A percentile compares a stretch with the other conserved stretches of the same genome.
These are phyloP conservation scores for Heteropelma amictum DNA, from an alignment of 2,888 invertebrate species.

Conservation along the genomic window DNA sequence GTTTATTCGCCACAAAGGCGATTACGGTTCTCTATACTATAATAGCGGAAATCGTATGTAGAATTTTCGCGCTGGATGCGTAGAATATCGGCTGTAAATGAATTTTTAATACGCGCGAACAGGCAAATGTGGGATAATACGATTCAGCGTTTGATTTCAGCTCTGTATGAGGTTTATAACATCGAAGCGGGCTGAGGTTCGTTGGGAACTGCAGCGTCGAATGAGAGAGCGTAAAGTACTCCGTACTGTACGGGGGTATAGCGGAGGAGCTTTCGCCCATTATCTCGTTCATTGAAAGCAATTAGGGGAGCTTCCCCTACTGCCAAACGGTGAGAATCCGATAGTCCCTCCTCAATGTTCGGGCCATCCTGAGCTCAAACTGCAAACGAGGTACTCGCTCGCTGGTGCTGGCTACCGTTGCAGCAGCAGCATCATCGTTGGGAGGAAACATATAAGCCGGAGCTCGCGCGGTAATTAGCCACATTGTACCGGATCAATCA, in stretches of 20 bases:
- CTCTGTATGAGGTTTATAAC: slow-evolving; percentile 39
- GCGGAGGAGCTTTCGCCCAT: slow-evolving; percentile 56
- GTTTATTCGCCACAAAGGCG: too few species aligned
- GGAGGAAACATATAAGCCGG: slow-evolving; percentile 53
- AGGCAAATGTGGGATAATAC: too few species aligned
- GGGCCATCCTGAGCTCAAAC: slow-evolving; percentile 49
- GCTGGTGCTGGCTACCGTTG: slow-evolving; percentile 20
- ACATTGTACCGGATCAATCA: slow-evolving; percentile 60
- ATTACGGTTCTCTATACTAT: too few species aligned
- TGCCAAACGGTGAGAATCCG: slow-evolving; percentile 51
- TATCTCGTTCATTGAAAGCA: slow-evolving; percentile 59
- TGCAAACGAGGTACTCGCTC: slow-evolving; percentile 35
- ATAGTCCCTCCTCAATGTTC: slow-evolving; percentile 51
- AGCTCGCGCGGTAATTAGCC: slow-evolving; percentile 57
- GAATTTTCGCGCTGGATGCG: too few species aligned
- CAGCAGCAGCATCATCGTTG: slow-evolving; percentile 27
- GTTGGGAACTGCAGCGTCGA: slow-evolving; percentile 20
- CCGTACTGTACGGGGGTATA: slow-evolving; percentile 31
- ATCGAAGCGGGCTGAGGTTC: slow-evolving; percentile 31
- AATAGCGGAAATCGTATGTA: too few species aligned
- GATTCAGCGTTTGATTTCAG: slow-evolving; percentile 37
- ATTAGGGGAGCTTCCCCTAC: slow-evolving; percentile 58
- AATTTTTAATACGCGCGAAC: too few species aligned
- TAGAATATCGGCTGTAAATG: too few species aligned
- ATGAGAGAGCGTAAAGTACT: slow-evolving; percentile 36